Evolutionary conservation across 2,113 vertebrate genomes (phyloP).

Genomic region (Coregonus clupeaformis): DNA sequence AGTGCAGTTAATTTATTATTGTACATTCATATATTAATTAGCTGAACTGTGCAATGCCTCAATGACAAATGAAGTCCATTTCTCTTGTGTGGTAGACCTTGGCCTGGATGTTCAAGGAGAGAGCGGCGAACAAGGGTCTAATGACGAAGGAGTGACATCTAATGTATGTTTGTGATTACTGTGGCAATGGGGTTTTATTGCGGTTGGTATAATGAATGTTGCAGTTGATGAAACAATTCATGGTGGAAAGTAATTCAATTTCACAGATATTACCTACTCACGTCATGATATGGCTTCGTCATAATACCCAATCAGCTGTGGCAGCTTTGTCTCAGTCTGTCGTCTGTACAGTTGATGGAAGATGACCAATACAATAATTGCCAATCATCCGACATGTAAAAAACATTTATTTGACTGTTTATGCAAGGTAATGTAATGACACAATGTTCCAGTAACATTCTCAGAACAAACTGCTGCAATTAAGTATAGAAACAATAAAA

Average conservation of each 20-base stretch:
- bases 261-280: background rate
- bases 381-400: no score
- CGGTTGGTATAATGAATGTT: background rate
- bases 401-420: no score
- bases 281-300: background rate
- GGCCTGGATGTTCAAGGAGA: constrained; percentile 43
- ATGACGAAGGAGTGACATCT: constrained; percentile 31
- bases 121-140: constrained; percentile 25
- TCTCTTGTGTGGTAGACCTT: constrained; percentile 32
- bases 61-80: constrained; percentile 26
- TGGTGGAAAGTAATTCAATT: background rate
- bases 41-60: constrained; percentile 18
- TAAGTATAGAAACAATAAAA: no score
- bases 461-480: no score
- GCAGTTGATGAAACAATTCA: background rate
- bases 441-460: no score
- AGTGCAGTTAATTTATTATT: constrained; percentile 20
- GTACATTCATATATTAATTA: constrained; percentile 29
- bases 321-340: background rate
- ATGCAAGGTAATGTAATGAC: no score
- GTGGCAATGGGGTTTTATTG: background rate
- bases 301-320: background rate
- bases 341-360: no score
- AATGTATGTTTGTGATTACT: constrained; percentile 24
- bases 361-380: no score